Evolutionary conservation across 2,888 invertebrate species (phyloP).

Genomic region (Drepanosiphum platanoidis): DNA sequence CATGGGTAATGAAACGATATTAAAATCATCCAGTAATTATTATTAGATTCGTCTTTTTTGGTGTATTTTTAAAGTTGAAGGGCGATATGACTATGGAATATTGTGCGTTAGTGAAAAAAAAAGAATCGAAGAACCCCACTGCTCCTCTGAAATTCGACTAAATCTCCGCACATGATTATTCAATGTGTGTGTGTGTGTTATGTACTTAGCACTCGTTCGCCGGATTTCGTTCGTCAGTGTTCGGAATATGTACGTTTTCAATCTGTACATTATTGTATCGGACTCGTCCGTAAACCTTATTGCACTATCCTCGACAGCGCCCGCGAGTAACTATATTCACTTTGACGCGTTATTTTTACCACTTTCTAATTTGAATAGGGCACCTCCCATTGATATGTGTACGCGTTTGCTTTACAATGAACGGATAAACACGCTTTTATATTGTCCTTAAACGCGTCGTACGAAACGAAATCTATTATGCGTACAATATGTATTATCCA

Average conservation of each 20-base stretch:
- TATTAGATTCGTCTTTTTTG: no score
- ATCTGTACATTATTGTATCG: not conserved
- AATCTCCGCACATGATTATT: not conserved
- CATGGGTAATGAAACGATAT: no score
- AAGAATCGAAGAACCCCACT: no score
- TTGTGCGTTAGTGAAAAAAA: no score
- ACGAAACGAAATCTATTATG: not conserved
- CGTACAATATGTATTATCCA: not conserved
- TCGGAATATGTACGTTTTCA: not conserved
- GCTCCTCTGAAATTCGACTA: no score
- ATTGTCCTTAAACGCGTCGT: not conserved
- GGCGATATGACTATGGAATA: no score
- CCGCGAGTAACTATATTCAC: not conserved
- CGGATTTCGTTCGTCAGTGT: not conserved
- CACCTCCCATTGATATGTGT: not conserved
- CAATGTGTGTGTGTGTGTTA: not conserved
- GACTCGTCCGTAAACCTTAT: not conserved
- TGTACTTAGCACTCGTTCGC: not conserved
- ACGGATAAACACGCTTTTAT: not conserved
- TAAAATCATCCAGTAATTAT: no score
- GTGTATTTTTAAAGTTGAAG: no score
- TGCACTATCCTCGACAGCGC: not conserved
- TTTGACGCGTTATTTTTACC: not conserved
- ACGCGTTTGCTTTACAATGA: not conserved
- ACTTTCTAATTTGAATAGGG: not conserved